phyloP scores from a whole-genome alignment of 2,113 vertebrate species.

The Pimephales promelas region DNA sequence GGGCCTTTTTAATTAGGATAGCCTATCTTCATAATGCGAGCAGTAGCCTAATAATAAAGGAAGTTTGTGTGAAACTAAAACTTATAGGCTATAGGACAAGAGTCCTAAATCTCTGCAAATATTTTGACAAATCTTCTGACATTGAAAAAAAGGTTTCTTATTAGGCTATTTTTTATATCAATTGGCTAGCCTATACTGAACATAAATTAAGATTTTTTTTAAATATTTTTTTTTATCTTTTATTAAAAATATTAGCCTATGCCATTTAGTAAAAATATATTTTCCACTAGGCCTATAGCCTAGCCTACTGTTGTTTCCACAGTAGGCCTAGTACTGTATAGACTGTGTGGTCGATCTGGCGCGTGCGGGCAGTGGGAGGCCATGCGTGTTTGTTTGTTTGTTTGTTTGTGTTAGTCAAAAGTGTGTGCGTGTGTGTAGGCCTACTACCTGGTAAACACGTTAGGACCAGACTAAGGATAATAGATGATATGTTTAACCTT shows the following conservation, averaged over 20 bases:
- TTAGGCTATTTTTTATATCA: not conserved
- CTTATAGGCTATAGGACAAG: not conserved
- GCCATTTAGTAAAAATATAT: not conserved
- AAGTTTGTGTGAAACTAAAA: not conserved
- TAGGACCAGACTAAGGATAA: no score
- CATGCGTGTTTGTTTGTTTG: constrained; percentile 34
- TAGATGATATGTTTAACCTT: rapidly evolving
- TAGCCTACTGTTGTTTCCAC: not conserved
- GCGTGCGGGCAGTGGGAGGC: constrained; percentile 36
- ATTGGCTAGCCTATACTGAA: not conserved
- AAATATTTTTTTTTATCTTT: not conserved
- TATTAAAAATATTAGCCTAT: not conserved
- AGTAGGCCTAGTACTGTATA: no score
- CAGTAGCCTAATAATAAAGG: not conserved
- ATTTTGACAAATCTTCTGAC: not conserved
- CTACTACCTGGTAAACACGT: no score
- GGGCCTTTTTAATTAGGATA: not conserved
- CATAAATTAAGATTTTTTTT: not conserved
- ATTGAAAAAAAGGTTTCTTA: not conserved
- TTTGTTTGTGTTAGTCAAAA: not conserved
- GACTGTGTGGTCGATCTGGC: constrained; percentile 39
- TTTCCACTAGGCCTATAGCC: no score
- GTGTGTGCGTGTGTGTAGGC: not conserved
- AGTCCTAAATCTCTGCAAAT: not conserved
- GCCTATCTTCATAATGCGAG: not conserved